Evolutionary conservation across 2,113 vertebrate genomes (phyloP).

Genomic region (Nothoprocta perdicaria): DNA sequence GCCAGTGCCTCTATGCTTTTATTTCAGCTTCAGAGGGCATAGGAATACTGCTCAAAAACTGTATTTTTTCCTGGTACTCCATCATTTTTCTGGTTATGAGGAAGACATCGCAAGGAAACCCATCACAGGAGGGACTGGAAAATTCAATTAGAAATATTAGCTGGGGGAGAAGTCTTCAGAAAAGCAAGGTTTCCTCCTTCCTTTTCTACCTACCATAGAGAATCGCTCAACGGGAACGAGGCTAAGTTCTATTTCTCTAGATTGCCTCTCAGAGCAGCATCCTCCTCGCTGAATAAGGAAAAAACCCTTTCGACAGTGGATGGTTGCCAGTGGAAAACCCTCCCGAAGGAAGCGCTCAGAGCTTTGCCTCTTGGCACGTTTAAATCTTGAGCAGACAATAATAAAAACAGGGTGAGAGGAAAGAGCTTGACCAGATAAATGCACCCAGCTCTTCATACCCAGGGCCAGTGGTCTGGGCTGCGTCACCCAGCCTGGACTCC

Average conservation of each 20-base stretch:
- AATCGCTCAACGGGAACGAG: background rate
- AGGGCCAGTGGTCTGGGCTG: background rate
- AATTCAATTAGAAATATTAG: background rate
- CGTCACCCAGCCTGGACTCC: background rate
- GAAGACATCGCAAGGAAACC: background rate
- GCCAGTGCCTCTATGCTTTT: background rate
- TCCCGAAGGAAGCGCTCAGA: background rate
- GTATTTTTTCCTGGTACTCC: too few species aligned
- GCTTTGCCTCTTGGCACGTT: background rate
- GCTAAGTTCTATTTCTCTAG: background rate
- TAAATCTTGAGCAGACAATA: background rate
- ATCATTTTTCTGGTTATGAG: background rate
- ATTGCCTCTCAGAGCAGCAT: background rate
- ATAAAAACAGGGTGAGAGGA: background rate
- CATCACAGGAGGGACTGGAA: background rate
- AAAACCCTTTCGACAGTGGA: background rate
- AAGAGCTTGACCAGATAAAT: background rate
- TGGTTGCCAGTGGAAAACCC: background rate
- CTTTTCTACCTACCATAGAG: background rate
- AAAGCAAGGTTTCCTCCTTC: background rate
- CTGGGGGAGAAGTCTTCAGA: background rate
- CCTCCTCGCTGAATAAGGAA: background rate
- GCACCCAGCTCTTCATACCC: background rate
- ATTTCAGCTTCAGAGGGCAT: background rate
- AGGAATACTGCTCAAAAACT: background rate